Base-by-base conservation (phyloP, 2,113 vertebrate genomes). In the Rhinopomastus cyanomelas region DNA sequence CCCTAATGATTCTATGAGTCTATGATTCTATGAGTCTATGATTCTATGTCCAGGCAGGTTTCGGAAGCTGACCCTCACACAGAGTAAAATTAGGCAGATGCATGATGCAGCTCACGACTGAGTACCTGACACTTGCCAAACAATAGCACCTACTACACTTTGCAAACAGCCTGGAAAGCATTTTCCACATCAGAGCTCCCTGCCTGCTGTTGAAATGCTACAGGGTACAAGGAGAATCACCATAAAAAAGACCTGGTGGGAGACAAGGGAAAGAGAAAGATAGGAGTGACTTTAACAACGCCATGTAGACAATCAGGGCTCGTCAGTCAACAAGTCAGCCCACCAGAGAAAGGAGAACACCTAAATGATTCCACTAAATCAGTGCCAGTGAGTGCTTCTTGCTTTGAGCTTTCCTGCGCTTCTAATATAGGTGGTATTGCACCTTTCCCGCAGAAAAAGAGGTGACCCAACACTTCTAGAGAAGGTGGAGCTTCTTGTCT, bases 101-200 rank as follows among this genome's bases (percentile, higher is more conserved):
- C 22, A 55, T 0, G 10, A 64, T 68, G 51, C 26, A 51, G 26
- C 1, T 48, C 46, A 48, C 46, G 20, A 10, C 4, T 10, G 57
- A 89, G 73, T 49, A 37, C 32, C 53, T 27, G 53, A 74, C 68
- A 39, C 37, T 71, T 0, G 0, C 36, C 76, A 57, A 81, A 92
- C 83, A 86, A 85, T 25, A 91, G 80, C 88, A 57, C 56, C 14
- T 23, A 42, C 39, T 92, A 32, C 73, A 26, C 57, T 72, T 60
- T 19, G 57, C 65, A 88, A 92, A 75, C 48, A 68, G 42, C 5
- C 53, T 25, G 89, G 53, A 42, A 46, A 68, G 72, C 23, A 55
- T 85, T 91, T 55, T 76, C 39, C 64, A 76, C 74, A 65, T 81
- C 86, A 92, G 86, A 90, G 74, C 64, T 88, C 84, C 42, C 78